These are phyloP conservation scores for Iphiclides podalirius DNA, from an alignment of 2,888 invertebrate species.

Conservation along the genomic window DNA sequence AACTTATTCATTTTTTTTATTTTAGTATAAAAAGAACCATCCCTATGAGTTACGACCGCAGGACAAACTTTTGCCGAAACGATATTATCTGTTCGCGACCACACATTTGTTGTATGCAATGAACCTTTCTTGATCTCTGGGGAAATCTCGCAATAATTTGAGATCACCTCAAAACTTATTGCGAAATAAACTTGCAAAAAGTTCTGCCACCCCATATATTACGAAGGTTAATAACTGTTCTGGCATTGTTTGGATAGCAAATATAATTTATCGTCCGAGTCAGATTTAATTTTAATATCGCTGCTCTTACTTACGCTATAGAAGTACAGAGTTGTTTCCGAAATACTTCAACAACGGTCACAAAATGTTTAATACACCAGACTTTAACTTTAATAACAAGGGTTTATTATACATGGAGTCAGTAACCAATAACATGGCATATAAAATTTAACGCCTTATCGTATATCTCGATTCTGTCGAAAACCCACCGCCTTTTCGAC, in stretches of 20 bases:
- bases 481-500: conserved; percentile 61
- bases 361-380: no score
- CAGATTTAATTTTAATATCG: no score
- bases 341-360: no score
- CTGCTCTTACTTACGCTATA: no score
- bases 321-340: no score
- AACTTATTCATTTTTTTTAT: not conserved
- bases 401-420: not conserved
- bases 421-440: not conserved
- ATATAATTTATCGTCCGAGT: no score
- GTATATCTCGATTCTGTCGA: conserved; percentile 25
- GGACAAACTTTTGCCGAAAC: conserved; percentile 8
- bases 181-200: conserved; percentile 7
- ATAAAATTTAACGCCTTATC: conserved; percentile 6
- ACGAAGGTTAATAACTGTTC: not conserved
- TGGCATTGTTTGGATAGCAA: not conserved
- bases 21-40: not conserved
- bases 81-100: conserved; percentile 24
- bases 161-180: conserved; percentile 28
- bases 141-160: conserved; percentile 38
- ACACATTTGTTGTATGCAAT: conserved; percentile 31
- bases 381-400: no score
- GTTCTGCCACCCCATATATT: not conserved
- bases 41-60: not conserved
- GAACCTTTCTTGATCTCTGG: conserved; percentile 31